phyloP scores from a whole-genome alignment of 2,797 vertebrate genomes.

The Denticeps clupeoides region DNA sequence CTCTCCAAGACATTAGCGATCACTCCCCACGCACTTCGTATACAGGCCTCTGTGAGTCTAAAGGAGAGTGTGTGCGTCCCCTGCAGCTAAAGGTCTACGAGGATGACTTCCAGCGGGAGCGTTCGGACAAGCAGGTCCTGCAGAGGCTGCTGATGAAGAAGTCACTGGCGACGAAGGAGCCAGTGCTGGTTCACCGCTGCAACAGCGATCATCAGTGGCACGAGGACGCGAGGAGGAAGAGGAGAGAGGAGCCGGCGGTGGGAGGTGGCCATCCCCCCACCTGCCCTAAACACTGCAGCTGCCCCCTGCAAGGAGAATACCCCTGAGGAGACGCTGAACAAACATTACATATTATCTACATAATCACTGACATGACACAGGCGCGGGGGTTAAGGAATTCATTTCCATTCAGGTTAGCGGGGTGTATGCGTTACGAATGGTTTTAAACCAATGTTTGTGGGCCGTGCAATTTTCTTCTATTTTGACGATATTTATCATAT shows the following conservation, averaged over 20 bases:
- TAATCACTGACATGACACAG: background rate
- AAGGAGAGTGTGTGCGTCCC: too few species aligned
- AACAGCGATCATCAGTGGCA: conserved; percentile 38
- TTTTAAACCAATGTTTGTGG: too few species aligned
- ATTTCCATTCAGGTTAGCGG: too few species aligned
- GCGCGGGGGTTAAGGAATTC: too few species aligned
- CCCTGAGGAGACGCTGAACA: conserved; percentile 16
- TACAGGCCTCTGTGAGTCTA: too few species aligned
- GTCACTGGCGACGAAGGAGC: conserved; percentile 33
- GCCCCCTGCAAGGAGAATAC: conserved; percentile 26
- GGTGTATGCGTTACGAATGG: too few species aligned
- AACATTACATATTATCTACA: background rate
- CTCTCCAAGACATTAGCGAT: too few species aligned
- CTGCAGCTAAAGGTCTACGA: conserved; percentile 66
- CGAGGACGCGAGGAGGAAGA: conserved; percentile 16
- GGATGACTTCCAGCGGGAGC: conserved; percentile 64
- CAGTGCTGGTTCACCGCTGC: conserved; percentile 62
- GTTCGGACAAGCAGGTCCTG: conserved; percentile 65
- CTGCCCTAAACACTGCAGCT: conserved; percentile 47
- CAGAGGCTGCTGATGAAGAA: conserved; percentile 64
- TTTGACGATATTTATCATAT: too few species aligned
- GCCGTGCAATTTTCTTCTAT: too few species aligned
- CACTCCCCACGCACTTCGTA: too few species aligned
- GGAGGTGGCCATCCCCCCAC: conserved; percentile 40
- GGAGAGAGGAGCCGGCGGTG: conserved; percentile 9